These are phyloP conservation scores for Sinhomidia bicolor DNA, from an alignment of 2,888 invertebrate species.

Conservation along the genomic window DNA sequence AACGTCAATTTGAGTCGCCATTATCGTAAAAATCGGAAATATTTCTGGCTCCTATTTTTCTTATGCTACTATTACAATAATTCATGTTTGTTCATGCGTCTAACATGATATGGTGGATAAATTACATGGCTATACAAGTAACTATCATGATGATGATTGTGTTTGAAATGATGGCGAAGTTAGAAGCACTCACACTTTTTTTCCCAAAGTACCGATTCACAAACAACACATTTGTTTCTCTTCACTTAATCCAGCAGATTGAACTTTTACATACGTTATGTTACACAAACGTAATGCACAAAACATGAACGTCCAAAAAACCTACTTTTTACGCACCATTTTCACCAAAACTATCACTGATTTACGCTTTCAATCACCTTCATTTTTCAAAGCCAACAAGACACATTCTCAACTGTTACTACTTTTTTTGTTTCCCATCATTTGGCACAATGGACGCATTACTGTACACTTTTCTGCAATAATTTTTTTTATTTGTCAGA, in stretches of 20 bases:
- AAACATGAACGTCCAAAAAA: constrained; percentile 32
- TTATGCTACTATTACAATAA: neutral
- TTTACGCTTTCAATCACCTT: constrained; percentile 33
- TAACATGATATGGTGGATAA: neutral
- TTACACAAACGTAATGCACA: neutral
- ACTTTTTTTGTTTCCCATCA: neutral
- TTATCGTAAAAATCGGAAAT: constrained; percentile 15
- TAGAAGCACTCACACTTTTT: constrained; percentile 25
- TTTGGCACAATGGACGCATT: constrained; percentile 52
- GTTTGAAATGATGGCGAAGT: constrained; percentile 11
- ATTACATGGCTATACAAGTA: constrained; percentile 2
- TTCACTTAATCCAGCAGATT: constrained; percentile 11
- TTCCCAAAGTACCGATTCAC: neutral
- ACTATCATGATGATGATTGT: constrained; percentile 8
- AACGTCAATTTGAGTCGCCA: neutral
- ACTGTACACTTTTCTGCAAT: neutral
- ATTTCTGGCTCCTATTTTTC: neutral
- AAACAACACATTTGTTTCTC: neutral
- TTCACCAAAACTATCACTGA: neutral
- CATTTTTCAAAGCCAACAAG: neutral
- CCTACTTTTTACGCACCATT: neutral
- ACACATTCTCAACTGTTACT: too few species aligned
- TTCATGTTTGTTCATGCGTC: constrained; percentile 36
- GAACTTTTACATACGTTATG: too few species aligned
- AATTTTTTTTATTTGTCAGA: neutral